phyloP scores from a whole-genome alignment of 2,888 invertebrate genomes.

The Myopa tessellatipennis region DNA sequence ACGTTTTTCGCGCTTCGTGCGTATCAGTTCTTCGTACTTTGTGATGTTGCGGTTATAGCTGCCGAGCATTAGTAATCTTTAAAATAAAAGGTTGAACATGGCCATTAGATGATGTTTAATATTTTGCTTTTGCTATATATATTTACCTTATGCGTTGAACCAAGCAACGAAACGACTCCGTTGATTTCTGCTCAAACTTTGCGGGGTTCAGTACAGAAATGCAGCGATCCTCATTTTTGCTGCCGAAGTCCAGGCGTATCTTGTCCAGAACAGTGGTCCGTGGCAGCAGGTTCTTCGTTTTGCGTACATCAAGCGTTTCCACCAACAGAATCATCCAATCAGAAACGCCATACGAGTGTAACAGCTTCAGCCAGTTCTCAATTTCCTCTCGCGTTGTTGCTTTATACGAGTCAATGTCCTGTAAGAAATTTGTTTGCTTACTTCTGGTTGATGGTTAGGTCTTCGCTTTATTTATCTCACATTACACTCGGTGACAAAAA shows the following conservation, averaged over 20 bases:
- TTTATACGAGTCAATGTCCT: conserved; percentile 95
- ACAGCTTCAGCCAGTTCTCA: conserved; percentile 85
- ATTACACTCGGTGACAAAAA: conserved; percentile 94
- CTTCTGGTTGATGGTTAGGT: neutral
- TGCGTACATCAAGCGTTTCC: conserved; percentile 90
- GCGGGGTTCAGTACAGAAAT: conserved; percentile 91
- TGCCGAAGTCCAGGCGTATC: conserved; percentile 92
- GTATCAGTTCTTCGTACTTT: conserved; percentile 89
- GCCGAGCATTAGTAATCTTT: conserved; percentile 75
- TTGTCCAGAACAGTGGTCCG: conserved; percentile 94
- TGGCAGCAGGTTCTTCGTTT: conserved; percentile 90
- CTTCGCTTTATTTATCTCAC: conserved; percentile 69
- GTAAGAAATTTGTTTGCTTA: neutral
- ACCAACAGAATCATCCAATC: conserved; percentile 96
- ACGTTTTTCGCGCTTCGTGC: conserved; percentile 88
- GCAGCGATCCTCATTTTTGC: conserved; percentile 88
- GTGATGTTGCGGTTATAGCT: conserved; percentile 88
- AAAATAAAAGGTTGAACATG: conserved; percentile 49
- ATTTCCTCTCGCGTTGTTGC: conserved; percentile 88
- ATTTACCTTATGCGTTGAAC: conserved; percentile 80
- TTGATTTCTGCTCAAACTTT: conserved; percentile 87
- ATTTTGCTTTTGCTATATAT: neutral
- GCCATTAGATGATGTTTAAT: neutral
- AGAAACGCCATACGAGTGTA: conserved; percentile 79
- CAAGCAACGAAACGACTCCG: conserved; percentile 90